phyloP scores from a whole-genome alignment of 2,888 invertebrate species.

The Polyploca ridens region DNA sequence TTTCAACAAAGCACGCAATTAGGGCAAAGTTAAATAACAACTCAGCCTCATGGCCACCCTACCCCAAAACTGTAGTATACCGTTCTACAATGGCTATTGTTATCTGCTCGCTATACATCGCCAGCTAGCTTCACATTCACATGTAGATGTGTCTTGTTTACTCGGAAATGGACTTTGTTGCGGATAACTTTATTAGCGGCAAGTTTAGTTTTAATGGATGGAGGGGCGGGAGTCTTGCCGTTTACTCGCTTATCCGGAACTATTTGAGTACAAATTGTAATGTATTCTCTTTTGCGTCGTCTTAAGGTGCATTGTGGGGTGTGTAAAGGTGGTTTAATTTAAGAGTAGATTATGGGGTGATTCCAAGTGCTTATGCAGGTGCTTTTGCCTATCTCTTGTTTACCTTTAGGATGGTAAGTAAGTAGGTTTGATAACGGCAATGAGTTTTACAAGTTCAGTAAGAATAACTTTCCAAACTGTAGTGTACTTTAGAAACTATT shows the following conservation, averaged over 20 bases:
- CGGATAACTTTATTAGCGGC: slow-evolving; percentile 53
- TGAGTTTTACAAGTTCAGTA: slow-evolving; percentile 23
- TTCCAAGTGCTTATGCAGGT: slow-evolving; percentile 32
- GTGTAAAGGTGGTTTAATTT: slow-evolving; percentile 1
- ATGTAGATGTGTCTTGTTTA: slow-evolving; percentile 46
- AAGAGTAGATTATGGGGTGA: slow-evolving; percentile 29
- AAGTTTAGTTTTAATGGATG: slow-evolving; percentile 64
- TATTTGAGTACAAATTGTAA: slow-evolving; percentile 7
- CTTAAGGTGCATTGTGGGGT: slow-evolving; percentile 7
- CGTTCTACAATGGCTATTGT: slow-evolving; percentile 37
- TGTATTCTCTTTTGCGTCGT: slow-evolving; percentile 4
- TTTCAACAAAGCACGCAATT: slow-evolving; percentile 9
- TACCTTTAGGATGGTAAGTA: slow-evolving; percentile 36
- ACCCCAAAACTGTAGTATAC: slow-evolving; percentile 32
- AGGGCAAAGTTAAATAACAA: slow-evolving; percentile 7
- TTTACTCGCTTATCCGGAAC: slow-evolving; percentile 15
- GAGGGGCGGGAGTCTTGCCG: slow-evolving; percentile 44
- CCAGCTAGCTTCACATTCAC: slow-evolving; percentile 32
- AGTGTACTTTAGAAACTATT: background rate
- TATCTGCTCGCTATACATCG: slow-evolving; percentile 42
- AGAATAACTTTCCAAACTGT: background rate
- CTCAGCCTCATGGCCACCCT: slow-evolving; percentile 22
- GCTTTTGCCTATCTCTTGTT: slow-evolving; percentile 12
- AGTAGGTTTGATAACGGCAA: slow-evolving; percentile 31
- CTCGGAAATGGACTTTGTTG: slow-evolving; percentile 60